Base-by-base conservation (phyloP, 1,140 invertebrate genomes). In the Neodiprion lecontei region DNA sequence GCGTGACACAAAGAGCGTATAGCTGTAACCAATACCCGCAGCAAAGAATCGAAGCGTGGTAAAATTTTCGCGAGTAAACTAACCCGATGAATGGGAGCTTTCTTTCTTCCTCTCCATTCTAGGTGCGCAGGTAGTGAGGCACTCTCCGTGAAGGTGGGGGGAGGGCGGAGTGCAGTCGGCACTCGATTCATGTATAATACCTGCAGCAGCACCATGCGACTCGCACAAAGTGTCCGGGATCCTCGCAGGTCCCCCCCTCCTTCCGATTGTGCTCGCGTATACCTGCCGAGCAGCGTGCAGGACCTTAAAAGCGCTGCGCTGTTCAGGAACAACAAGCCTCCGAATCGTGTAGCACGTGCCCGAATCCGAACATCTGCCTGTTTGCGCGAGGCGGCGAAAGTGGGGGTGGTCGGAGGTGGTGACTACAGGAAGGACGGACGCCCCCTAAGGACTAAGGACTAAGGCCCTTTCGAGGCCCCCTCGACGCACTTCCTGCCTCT, bases 271-370 rank as follows among this genome's bases (percentile, higher is more conserved):
- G 11, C 53, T 12, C 53, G 53, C n/a, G 53, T 61, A 61, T 61
- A 61, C 53, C 53, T 61, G 53, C 1, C 28, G 28, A 3, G 28
- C 28, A 40, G 28, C 28, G 28, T 40, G 28, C 28, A 40, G 28
- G 28, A 5, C 28, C 28, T 40, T 40, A 12, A 14, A 61, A 40
- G 5, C 28, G 28, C 28, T 40, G 28, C 28, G 28, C 28, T 12
- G 53, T 61, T 5, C 53, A 61, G 53, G 7, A 17, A 12, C 9
- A 17, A 12, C 9, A 17, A 61, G 8, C 28, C 28, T 40, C 11
- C 53, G 53, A 61, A 61, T 61, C 53, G 53, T 61, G n/a, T 61
- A 61, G 53, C 53, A 61, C 53, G 53, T 61, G 53, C 53, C n/a
- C 53, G 9, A 61, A 61, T 61, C 53, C 53, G 53, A 61, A 61